Evolutionary conservation across 2,113 vertebrate genomes (phyloP).

Genomic region (Nothoprocta pentlandii): DNA sequence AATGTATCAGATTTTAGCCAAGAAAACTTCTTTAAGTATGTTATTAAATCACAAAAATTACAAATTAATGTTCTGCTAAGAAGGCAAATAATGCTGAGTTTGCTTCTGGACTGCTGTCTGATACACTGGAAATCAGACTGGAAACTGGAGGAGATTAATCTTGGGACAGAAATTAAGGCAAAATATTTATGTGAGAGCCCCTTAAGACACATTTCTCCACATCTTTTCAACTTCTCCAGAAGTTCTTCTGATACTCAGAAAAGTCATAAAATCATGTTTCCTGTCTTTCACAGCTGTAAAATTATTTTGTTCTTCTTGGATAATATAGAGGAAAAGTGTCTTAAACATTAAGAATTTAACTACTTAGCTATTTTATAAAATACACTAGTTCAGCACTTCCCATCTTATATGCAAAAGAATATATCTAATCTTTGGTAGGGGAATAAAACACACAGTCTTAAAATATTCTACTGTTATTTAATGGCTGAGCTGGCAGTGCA

Average conservation of each 20-base stretch:
- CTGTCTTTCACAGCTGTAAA: constrained; percentile 19
- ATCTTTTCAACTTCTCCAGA: constrained; percentile 55
- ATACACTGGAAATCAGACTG: constrained; percentile 15
- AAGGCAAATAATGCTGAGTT: constrained; percentile 47
- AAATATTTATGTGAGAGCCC: constrained; percentile 58
- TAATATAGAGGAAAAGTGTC: constrained; percentile 1
- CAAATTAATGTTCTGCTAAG: constrained; percentile 55
- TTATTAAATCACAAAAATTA: constrained; percentile 68
- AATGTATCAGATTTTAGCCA: constrained; percentile 50
- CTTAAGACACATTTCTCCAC: constrained; percentile 47
- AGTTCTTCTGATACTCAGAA: constrained; percentile 51
- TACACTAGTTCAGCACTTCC: neutral
- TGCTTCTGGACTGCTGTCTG: constrained; percentile 46
- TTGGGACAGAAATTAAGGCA: constrained; percentile 34
- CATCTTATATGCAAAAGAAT: neutral
- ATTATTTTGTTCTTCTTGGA: constrained; percentile 45
- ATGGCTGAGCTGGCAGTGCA: neutral
- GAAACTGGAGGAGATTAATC: constrained; percentile 45
- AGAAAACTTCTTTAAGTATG: constrained; percentile 49
- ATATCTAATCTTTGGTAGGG: neutral
- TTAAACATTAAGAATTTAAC: constrained; percentile 14
- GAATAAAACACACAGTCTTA: neutral
- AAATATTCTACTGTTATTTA: neutral
- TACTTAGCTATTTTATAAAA: neutral
- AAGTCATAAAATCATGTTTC: constrained; percentile 46